Base-by-base conservation (phyloP, 1,140 invertebrate species). In the Bombus consobrinus region DNA sequence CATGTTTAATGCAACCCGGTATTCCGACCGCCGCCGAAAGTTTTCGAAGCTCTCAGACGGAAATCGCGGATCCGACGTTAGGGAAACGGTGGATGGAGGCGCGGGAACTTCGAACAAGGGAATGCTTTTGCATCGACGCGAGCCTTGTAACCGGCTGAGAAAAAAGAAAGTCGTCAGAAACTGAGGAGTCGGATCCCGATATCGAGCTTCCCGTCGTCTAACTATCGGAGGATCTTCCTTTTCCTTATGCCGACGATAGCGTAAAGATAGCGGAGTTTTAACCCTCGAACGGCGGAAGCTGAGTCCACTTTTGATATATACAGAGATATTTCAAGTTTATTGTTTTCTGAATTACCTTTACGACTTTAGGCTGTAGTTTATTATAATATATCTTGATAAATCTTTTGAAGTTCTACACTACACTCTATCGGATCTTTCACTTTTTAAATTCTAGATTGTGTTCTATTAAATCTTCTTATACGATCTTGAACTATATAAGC, bases 91-190 rank as follows among this genome's bases (percentile, higher is more conserved):
- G 85, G 77, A 32, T 68, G 87, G 82, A 78, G 81, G 87, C 73
- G 78, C 77, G 86, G 87, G 41, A 90, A 90, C 87, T 91, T 92
- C 81, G 90, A 91, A 92, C 92, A 92, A 92, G 92, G 82, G 91
- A 92, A 92, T 92, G 92, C 92, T 92, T 92, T 92, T 90, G 91
- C 90, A 91, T 92, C 85, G 89, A 66, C 75, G 80, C 88, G 81
- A 87, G 84, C 73, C 84, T 79, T 86, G 83, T 87, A 86, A 90
- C 85, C 75, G 77, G 82, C 43, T 62, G 83, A 91, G 87, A 71
- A 68, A 34, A 32, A 64, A 83, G 80, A 85, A 84, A 86, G 83
- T 85, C 84, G 75, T 37, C 59, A 59, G 71, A 85, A 89, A 90
- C 88, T 85, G 82, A 80, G 68, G 85, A 91, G 81, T 86, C 82